phyloP scores from a whole-genome alignment of 1,140 invertebrate species.

The Zaprionus ghesquierei region DNA sequence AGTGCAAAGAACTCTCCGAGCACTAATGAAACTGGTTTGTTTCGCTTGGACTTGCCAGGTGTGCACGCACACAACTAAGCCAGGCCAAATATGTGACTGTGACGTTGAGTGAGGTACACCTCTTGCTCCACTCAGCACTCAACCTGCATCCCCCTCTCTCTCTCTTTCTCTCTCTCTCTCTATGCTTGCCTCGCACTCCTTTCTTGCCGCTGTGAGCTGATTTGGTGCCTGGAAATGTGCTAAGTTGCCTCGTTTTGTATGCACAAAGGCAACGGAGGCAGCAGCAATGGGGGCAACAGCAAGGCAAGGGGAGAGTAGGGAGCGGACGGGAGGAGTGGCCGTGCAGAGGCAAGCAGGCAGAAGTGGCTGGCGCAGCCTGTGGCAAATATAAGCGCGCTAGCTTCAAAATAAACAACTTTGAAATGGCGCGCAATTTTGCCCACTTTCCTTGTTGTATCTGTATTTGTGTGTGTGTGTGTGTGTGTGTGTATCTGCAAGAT shows the following conservation, averaged over 20 bases:
- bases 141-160: not conserved
- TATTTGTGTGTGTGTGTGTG: constrained; percentile 2
- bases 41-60: constrained; percentile 18
- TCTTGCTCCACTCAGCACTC: not conserved
- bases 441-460: constrained; percentile 5
- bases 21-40: constrained; percentile 50
- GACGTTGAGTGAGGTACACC: not conserved
- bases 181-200: not conserved
- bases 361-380: constrained; percentile 13
- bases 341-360: not conserved
- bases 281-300: not conserved
- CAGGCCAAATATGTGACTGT: constrained; percentile 25
- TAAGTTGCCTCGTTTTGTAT: constrained; percentile 70
- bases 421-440: constrained; percentile 50
- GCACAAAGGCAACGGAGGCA: constrained; percentile 60
- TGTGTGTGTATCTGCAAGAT: constrained; percentile 27
- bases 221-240: constrained; percentile 69
- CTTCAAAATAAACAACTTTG: constrained; percentile 54
- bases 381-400: constrained; percentile 34
- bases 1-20: constrained; percentile 45
- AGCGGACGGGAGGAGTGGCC: not conserved
- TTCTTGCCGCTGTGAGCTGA: constrained; percentile 12
- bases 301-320: not conserved
- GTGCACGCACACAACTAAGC: too few relatives aligned
- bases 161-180: not conserved